Evolutionary conservation across 64 coral and sea anemone genomes (phyloP).

Genomic region (Porites australiensis): DNA sequence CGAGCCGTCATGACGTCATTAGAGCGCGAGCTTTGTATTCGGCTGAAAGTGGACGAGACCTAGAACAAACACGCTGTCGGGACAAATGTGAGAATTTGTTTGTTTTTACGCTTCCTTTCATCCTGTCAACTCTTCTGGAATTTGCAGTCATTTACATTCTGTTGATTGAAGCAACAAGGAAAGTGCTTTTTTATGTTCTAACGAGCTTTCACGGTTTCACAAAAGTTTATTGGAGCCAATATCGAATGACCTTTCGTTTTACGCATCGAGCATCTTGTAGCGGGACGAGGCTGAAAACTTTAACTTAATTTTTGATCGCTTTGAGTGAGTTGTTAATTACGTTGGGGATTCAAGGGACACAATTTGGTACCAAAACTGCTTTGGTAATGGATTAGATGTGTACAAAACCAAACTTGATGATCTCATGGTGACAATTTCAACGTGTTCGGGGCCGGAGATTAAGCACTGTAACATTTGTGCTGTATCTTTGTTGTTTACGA

Average conservation of each 20-base stretch:
- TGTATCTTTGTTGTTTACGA: background rate
- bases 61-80: background rate
- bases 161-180: conserved; percentile 15
- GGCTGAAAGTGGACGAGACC: too few species aligned
- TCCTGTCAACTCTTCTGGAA: background rate
- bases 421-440: background rate
- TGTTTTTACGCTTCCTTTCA: background rate
- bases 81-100: conserved; percentile 16
- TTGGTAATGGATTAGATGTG: background rate
- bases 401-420: background rate
- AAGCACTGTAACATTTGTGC: background rate
- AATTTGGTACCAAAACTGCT: background rate
- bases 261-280: background rate
- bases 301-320: background rate
- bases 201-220: background rate
- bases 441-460: background rate
- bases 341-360: background rate
- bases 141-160: conserved; percentile 23
- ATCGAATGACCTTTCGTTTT: background rate
- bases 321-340: background rate
- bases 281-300: background rate
- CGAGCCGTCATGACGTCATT: background rate
- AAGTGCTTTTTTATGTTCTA: conserved; percentile 7
- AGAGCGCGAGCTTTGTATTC: conserved; percentile 47
- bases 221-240: background rate